Base-by-base conservation (phyloP, 2,888 invertebrate species). In the Trimorus sp. region DNA sequence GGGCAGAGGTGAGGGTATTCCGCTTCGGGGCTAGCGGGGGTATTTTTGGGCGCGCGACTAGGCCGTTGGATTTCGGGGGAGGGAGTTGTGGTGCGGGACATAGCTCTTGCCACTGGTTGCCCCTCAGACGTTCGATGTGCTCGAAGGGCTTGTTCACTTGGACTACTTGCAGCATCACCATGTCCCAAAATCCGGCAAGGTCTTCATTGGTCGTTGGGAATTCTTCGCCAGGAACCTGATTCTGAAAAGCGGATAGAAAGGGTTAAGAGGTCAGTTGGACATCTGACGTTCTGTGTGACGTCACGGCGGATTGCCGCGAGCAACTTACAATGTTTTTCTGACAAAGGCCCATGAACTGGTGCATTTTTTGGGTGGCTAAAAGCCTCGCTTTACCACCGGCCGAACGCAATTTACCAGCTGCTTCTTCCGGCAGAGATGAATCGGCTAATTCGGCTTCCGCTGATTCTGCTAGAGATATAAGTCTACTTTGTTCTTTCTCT, bases 151-250 rank as follows among this genome's bases (percentile, higher is more conserved):
- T 94, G 89, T 97, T 95, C 69, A 98, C 95, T 89, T 98, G 96
- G 80, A 95, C 94, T 16, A 98, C 96, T 92, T 98, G 98, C 62
- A 98, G 93, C 91, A 96, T 95, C 38, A 98, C 97, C 98, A 99
- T 98, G 92, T 99, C 98, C 98, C 98, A 99, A 93, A 99, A 99
- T 0, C 98, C 99, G 88, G 97, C 97, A 83, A 99, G 93, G 92
- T 99, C 99, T 87, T 96, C 96, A 84, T 95, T 93, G 0, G 97
- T 98, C 8, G 98, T 98, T 8, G 96, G 97, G 92, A 97, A 98
- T 82, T 95, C 95, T 89, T 97, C 97, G 83, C 95, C 96, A 36
- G 94, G 93, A 6, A 94, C 92, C 88, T 95, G 94, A 90, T 94
- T 95, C 93, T 93, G 37, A 77, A 80, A 78, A 65, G 38, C 14